A percentile compares a stretch with the other conserved stretches of the same genome.
These are phyloP conservation scores for Alethe diademata DNA, from an alignment of 2,113 vertebrate genomes.

Conservation along the genomic window DNA sequence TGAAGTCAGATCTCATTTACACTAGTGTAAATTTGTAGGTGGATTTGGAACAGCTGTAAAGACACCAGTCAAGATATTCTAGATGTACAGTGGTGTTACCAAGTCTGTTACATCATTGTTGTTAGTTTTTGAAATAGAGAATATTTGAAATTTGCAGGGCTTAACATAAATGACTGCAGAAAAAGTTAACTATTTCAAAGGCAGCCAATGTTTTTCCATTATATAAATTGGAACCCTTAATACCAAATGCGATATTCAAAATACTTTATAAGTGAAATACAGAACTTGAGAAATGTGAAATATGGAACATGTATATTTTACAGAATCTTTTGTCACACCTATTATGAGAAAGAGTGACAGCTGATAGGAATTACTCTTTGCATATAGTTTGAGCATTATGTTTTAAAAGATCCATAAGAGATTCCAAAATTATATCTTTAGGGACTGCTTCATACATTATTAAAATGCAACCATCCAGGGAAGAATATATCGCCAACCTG, in stretches of 20 bases:
- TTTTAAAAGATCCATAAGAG: background rate
- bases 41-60: conserved; percentile 48
- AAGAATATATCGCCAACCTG: background rate
- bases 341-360: background rate
- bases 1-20: conserved; percentile 49
- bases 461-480: background rate
- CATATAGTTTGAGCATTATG: background rate
- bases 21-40: conserved; percentile 32
- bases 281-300: too few species aligned
- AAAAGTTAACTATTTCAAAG: conserved; percentile 33
- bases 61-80: conserved; percentile 34
- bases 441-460: background rate
- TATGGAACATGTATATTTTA: background rate
- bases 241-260: background rate
- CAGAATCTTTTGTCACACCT: background rate
- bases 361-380: background rate
- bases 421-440: background rate
- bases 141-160: background rate
- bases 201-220: background rate
- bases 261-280: background rate
- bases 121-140: background rate
- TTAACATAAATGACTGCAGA: conserved; percentile 14
- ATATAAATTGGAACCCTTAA: background rate
- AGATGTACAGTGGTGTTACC: conserved; percentile 4
- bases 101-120: conserved; percentile 13